phyloP scores from a whole-genome alignment of 1,140 invertebrate species.

The Heliconius himera region DNA sequence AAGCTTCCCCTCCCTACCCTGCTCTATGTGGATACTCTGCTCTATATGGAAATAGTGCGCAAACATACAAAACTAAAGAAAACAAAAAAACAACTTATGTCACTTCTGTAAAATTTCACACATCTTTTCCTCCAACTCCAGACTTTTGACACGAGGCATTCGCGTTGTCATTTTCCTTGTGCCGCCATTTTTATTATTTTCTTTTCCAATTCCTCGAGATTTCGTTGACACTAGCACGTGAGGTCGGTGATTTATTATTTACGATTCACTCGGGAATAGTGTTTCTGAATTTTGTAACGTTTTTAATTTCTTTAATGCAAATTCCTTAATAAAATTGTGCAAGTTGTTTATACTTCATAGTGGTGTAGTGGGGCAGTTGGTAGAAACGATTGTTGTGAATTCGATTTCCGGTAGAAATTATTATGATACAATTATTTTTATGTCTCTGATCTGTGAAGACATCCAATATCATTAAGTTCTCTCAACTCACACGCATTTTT shows the following conservation, averaged over 20 bases:
- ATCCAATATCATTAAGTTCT: too few relatives aligned
- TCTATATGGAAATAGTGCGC: too few relatives aligned
- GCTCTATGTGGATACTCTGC: too few relatives aligned
- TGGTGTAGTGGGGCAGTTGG: too few relatives aligned
- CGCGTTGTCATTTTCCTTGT: conserved; percentile 56
- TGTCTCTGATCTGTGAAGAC: too few relatives aligned
- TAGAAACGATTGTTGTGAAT: too few relatives aligned
- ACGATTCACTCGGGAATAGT: conserved; percentile 21
- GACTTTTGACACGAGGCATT: conserved; percentile 56
- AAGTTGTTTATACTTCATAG: neutral
- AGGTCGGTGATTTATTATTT: conserved; percentile 33
- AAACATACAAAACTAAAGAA: neutral
- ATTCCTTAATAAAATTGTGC: neutral
- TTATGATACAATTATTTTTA: too few relatives aligned
- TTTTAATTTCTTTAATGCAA: conserved; percentile 9
- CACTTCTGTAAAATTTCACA: neutral
- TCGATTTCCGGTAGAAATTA: too few relatives aligned
- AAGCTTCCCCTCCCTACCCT: too few relatives aligned
- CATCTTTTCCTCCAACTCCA: conserved; percentile 42
- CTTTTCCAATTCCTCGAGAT: conserved; percentile 42
- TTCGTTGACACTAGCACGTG: conserved; percentile 34
- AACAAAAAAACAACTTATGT: neutral
- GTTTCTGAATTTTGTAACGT: neutral
- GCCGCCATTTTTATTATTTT: conserved; percentile 51
- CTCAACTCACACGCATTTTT: too few relatives aligned